Evolutionary conservation across 2,888 invertebrate species (phyloP).

Genomic region (Priocnemis perturbator): DNA sequence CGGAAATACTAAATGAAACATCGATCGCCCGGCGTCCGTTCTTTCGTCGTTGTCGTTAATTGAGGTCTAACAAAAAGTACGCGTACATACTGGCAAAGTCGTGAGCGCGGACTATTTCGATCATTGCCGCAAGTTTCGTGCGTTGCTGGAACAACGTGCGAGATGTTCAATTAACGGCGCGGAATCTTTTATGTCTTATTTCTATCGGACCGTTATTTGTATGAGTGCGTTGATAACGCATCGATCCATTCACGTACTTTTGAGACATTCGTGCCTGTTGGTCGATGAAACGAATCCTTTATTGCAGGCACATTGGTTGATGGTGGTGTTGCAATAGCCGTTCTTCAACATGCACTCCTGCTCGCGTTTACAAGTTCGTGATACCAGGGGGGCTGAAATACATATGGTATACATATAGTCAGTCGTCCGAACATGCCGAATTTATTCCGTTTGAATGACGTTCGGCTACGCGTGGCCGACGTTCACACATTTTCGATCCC

Average conservation of each 20-base stretch:
- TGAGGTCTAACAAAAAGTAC: no score
- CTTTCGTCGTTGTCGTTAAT: no score
- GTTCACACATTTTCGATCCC: no score
- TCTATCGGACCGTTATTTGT: no score
- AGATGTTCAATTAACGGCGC: no score
- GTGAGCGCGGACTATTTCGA: no score
- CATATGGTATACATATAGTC: not conserved
- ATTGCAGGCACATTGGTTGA: conserved; percentile 51
- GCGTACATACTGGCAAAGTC: no score
- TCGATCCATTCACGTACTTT: conserved; percentile 38
- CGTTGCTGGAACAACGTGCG: no score
- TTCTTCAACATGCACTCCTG: conserved; percentile 46
- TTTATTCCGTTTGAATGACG: not conserved
- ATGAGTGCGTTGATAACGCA: not conserved
- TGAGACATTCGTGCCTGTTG: conserved; percentile 42
- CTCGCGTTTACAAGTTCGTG: conserved; percentile 40
- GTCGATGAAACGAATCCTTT: conserved; percentile 40
- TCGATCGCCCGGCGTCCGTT: not conserved
- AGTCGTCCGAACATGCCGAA: not conserved
- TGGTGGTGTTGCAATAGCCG: conserved; percentile 52
- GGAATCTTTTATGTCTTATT: no score
- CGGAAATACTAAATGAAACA: not conserved
- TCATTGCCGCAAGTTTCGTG: no score
- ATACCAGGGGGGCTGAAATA: conserved; percentile 28
- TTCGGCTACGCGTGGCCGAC: no score